Evolutionary conservation across 2,113 vertebrate genomes (phyloP), one percentile per base, ranked within the genome.

Genomic region (Ardeotis arabs): DNA sequence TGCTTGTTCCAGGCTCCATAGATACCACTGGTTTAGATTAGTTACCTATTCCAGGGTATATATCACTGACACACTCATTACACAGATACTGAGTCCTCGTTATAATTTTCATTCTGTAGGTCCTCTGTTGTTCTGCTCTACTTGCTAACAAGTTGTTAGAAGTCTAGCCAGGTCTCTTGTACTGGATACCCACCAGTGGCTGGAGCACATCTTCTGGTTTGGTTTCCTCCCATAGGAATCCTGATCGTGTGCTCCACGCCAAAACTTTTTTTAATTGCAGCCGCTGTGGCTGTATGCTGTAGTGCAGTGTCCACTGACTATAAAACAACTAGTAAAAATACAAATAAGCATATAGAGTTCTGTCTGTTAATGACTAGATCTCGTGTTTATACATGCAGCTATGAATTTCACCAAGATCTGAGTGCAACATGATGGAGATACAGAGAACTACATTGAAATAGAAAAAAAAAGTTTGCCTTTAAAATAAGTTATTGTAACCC

Each of bases 401-500:
- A 75, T 92, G 76, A 78, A 85, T 91, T 91, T 93, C 37, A 82
- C 76, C 27, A 35, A 75, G 31, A 31, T 53, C 69, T 8, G 23
- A 87, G 27, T 49, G 56, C 53, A 76, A 78, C 8, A 3, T 56
- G 55, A 58, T 41, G 50, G 82, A 76, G 75, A 74, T 17, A 62
- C 45, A 79, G 69, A 83, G 77, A 87, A 12, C 16, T 41, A 83
- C 8, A 58, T 6, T 66, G 59, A 95, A 95, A 81, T 17, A 63
- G 29, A 80, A 89, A 76, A 67, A 56, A 78, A 37, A 25, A 45
- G 22, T 91, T 96, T 96, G 76, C 64, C 64, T 96, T 74, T 79
- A 82, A 80, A 92, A 94, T 64, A 72, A 72, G 39, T 37, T 94
- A 75, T 84, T n/a, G 45, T 93, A 91, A 86, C 17, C 28, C 92